Base-by-base conservation (phyloP, 2,797 vertebrate genomes). In the Esox lucius region DNA sequence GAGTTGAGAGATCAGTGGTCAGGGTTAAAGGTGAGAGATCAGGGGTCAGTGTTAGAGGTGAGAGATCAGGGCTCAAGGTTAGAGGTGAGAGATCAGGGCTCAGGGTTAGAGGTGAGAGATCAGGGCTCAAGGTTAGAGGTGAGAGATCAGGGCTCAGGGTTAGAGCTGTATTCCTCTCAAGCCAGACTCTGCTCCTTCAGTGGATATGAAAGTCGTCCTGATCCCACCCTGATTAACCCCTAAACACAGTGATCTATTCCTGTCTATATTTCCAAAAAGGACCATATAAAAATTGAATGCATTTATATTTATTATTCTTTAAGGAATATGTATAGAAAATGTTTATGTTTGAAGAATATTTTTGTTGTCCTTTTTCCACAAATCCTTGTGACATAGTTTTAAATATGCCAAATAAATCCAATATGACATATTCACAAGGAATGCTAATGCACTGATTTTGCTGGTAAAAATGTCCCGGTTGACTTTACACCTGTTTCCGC, bases 171-270 rank as follows among this genome's bases (percentile, higher is more conserved):
- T 46, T 56, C 28, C 17, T 7, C 31, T n/a, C 39, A 19, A 56
- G 17, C 1, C 39, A 31, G 26, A 53, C 35, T 46, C 56, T 24
- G 39, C 75, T 68, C 5, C 13, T 7, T 19, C 39, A 74, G 42
- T 17, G 62, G 53, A 24, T 80, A 80, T 35, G 75, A 77, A 72
- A 39, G 71, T 46, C 79, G 53, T 9, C 12, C 39, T 48, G 68
- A 68, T 19, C 51, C 62, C 42, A 12, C 24, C 46, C 35, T 46
- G 12, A 15, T 12, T 22, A 15, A 46, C 8, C 19, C 15, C 31
- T 59, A 35, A 65, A 26, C 22, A 1, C 11, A 19, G 35, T 46
- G 8, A 46, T n/a, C n/a, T n/a, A n/a, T n/a, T n/a, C n/a, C n/a
- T n/a, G n/a, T 46, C 1, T 42, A 46, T 46, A 12, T 46, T 46